Evolutionary conservation across 2,888 invertebrate species (phyloP).

Genomic region (Polymixis flavicincta): DNA sequence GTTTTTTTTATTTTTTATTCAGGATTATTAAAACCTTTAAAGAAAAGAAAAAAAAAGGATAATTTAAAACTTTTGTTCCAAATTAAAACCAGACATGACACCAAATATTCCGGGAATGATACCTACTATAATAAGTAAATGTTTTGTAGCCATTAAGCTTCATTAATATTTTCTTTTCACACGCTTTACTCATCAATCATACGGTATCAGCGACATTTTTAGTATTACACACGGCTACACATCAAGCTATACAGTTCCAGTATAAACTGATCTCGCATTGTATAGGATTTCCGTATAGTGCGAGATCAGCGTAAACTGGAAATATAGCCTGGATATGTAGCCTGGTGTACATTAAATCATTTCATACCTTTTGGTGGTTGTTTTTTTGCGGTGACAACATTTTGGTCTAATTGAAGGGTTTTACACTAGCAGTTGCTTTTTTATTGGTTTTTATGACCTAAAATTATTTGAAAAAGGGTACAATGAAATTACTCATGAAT

Average conservation of each 20-base stretch:
- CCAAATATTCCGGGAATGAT: background rate
- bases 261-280: no score
- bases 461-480: background rate
- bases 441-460: background rate
- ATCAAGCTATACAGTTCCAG: no score
- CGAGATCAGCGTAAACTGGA: no score
- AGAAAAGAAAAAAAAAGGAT: no score
- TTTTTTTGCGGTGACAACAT: slow-evolving; percentile 30
- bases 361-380: slow-evolving; percentile 11
- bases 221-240: no score
- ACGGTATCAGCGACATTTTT: slow-evolving; percentile 28
- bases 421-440: background rate
- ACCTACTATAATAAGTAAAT: slow-evolving; percentile 16
- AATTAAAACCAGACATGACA: no score
- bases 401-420: background rate
- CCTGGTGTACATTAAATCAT: slow-evolving; percentile 37
- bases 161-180: slow-evolving; percentile 16
- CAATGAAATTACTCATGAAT: background rate
- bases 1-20: no score
- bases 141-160: slow-evolving; percentile 5
- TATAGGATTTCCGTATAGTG: no score
- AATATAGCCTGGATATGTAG: no score
- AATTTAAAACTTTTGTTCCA: no score
- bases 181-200: slow-evolving; percentile 42
- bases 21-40: no score